Evolutionary conservation across 2,888 invertebrate genomes (phyloP).

Genomic region (Erannis defoliaria): DNA sequence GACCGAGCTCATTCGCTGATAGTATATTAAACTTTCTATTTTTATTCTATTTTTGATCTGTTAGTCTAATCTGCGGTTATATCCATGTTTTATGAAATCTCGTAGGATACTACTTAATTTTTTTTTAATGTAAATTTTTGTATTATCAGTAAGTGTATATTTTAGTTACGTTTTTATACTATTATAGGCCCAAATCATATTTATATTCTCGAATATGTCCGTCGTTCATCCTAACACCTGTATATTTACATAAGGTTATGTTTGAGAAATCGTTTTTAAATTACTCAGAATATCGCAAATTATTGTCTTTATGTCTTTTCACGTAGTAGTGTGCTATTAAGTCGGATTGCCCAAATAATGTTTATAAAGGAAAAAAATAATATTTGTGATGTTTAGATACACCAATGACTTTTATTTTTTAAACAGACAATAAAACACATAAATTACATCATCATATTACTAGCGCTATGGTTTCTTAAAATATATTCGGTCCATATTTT

Average conservation of each 20-base stretch:
- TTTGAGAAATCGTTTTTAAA: neutral
- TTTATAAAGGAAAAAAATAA: conserved; percentile 9
- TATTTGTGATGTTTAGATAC: conserved; percentile 35
- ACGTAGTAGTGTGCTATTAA: neutral
- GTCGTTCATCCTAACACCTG: neutral
- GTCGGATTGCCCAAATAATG: neutral
- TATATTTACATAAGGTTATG: neutral
- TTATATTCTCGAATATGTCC: neutral
- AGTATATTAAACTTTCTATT: too few species aligned
- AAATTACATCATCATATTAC: conserved; percentile 27
- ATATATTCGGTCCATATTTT: conserved; percentile 13
- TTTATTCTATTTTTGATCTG: too few species aligned
- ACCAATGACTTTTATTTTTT: conserved; percentile 24
- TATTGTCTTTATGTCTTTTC: neutral
- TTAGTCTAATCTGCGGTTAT: too few species aligned
- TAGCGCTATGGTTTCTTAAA: conserved; percentile 7
- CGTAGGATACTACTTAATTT: too few species aligned
- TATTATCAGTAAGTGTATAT: too few species aligned
- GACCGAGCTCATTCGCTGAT: too few species aligned
- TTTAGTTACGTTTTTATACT: too few species aligned
- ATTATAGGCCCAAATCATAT: too few species aligned
- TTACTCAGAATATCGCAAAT: neutral
- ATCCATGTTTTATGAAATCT: too few species aligned
- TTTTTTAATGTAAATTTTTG: too few species aligned
- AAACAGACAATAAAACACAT: conserved; percentile 32